Evolutionary conservation across 2,888 invertebrate species (phyloP).

Genomic region (Philereme transversata): DNA sequence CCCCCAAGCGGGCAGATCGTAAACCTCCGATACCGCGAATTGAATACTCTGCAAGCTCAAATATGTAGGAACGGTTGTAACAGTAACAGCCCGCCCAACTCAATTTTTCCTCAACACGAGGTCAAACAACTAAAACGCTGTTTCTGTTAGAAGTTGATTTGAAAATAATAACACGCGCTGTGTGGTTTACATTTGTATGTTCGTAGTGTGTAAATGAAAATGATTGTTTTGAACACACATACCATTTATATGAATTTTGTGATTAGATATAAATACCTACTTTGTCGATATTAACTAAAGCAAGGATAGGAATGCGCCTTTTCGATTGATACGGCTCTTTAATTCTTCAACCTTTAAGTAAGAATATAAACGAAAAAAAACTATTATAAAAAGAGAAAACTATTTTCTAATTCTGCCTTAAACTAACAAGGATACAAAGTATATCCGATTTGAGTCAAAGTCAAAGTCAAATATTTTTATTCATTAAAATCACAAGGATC

Average conservation of each 20-base stretch:
- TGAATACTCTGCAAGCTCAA: conserved; percentile 72
- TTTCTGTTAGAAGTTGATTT: conserved; percentile 16
- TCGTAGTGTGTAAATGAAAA: not conserved
- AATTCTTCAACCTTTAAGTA: not conserved
- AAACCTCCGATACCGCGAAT: conserved; percentile 81
- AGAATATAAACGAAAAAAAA: conserved; percentile 38
- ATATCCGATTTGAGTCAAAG: conserved; percentile 67
- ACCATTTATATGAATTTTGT: not conserved
- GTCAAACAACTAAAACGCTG: conserved; percentile 31
- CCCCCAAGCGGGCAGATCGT: conserved; percentile 80
- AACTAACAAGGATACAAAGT: conserved; percentile 68
- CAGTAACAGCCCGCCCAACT: conserved; percentile 52
- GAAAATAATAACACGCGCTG: conserved; percentile 11
- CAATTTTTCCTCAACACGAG: conserved; percentile 37
- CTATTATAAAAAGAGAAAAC: conserved; percentile 49
- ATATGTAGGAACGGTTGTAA: conserved; percentile 66
- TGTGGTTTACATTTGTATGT: not conserved
- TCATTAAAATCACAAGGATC: too few species aligned
- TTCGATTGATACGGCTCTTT: not conserved
- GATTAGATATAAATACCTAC: not conserved
- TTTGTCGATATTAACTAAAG: not conserved
- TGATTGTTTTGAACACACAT: not conserved
- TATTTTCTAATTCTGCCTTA: conserved; percentile 56
- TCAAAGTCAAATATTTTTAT: too few species aligned
- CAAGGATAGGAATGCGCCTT: conserved; percentile 7